Percentiles rank a stretch among this genome's conserved stretches.
phyloP scores from a whole-genome alignment of 1,140 invertebrate genomes.

The Trypoxylus dichotomus region DNA sequence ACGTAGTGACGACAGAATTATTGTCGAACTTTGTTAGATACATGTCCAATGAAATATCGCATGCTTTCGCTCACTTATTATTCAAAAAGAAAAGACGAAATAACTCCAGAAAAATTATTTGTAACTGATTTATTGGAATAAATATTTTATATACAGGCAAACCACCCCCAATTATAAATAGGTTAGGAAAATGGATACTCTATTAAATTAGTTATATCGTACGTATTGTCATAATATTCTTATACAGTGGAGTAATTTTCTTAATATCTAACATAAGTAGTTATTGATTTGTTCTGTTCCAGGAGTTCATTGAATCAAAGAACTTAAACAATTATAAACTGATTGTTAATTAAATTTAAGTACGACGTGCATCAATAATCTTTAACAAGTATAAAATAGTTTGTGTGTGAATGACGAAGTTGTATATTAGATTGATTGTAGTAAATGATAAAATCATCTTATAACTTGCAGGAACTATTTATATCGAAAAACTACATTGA shows the following conservation, averaged over 20 bases:
- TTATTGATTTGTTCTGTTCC: background rate
- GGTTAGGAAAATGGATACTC: conserved; percentile 13
- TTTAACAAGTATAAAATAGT: conserved; percentile 5
- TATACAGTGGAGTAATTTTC: conserved; percentile 1
- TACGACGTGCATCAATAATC: conserved; percentile 28
- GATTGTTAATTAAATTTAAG: conserved; percentile 29
- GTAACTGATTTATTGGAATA: conserved; percentile 29
- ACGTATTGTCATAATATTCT: conserved; percentile 7
- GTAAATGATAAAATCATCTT: background rate
- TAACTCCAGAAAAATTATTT: background rate
- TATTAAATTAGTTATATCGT: conserved; percentile 14
- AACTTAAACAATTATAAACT: conserved; percentile 6
- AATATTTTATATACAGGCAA: conserved; percentile 25
- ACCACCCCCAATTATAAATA: conserved; percentile 28
- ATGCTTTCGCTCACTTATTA: too few species aligned
- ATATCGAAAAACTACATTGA: background rate
- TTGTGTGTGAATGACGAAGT: background rate
- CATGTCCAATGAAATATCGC: too few species aligned
- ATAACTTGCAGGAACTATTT: background rate
- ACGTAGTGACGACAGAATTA: too few species aligned
- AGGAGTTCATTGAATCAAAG: conserved; percentile 2
- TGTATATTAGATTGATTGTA: background rate
- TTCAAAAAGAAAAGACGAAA: too few species aligned
- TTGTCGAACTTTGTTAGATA: too few species aligned
- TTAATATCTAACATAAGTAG: background rate